These are phyloP conservation scores for Xiphorhynchus erythropygius DNA, from an alignment of 2,797 vertebrate genomes.

Conservation along the genomic window DNA sequence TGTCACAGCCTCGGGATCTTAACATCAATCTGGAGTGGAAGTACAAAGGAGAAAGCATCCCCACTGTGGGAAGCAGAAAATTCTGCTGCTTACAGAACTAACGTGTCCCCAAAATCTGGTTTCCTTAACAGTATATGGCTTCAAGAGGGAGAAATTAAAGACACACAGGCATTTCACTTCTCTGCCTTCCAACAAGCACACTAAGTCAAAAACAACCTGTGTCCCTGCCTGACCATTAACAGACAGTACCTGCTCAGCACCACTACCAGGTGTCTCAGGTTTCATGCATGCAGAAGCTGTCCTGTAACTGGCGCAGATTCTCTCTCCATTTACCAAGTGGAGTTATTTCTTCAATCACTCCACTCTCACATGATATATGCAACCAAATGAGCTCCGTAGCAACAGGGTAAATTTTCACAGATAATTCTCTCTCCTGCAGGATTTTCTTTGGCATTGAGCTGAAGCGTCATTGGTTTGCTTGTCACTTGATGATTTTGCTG, in stretches of 20 bases:
- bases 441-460: slow-evolving; percentile 12
- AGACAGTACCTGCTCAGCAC: not conserved
- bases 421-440: slow-evolving; percentile 23
- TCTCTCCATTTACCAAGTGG: not conserved
- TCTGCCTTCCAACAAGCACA: not conserved
- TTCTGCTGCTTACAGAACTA: not conserved
- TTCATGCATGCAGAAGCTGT: not conserved
- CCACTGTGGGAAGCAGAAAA: not conserved
- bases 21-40: not conserved
- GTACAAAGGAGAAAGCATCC: not conserved
- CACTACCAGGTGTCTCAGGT: not conserved
- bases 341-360: not conserved
- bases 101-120: not conserved
- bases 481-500: not conserved
- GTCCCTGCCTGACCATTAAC: not conserved
- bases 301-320: not conserved
- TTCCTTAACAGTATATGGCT: not conserved
- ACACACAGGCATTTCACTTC: not conserved
- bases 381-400: slow-evolving; percentile 4
- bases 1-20: not conserved
- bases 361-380: not conserved
- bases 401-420: not conserved
- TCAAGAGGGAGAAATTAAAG: not conserved
- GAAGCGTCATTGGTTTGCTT: not conserved
- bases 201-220: not conserved